Base-by-base conservation (phyloP, 2,797 vertebrate genomes). In the Halcyon badia region DNA sequence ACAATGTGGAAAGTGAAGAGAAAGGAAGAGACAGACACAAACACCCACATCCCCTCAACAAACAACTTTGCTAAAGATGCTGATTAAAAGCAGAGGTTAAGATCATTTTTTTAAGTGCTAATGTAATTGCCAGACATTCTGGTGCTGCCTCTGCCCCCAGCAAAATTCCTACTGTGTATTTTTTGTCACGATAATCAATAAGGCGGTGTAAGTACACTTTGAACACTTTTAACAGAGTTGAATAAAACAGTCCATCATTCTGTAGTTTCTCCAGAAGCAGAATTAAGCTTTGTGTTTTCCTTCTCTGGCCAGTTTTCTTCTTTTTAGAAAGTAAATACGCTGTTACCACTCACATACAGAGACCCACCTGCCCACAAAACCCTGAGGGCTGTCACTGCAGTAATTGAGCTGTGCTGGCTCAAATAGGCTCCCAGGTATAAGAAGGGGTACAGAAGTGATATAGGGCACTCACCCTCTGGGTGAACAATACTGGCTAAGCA, bases 41-140 rank as follows among this genome's bases (percentile, higher is more conserved):
- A 48, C n/a, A 61, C 28, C 12, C 20, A 0, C 5, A 4, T 31
- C 1, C 5, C 16, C 28, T 25, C 33, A 28, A 69, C 28, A 61
- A 75, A 87, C 51, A 97, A 78, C 83, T 95, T 97, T 66, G 21
- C 90, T 94, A 80, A 94, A 97, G 76, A 94, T 61, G 83, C 52
- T 92, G 33, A 44, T 69, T 97, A 98, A 96, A 95, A 97, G 90
- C 71, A 96, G 86, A 96, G 94, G 66, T 89, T 79, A 94, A 95
- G 93, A 96, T 90, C 4, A 69, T 57, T 57, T 75, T 94, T 87
- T 68, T 0, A 95, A 97, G 88, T 46, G 54, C 44, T 72, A 90
- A 76, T 31, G 56, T 24, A 75, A 88, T 92, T 87, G 66, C 87
- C 68, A 95, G 78, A 83, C 70, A 89, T 92, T 96, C 88, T 16